Conservation (phyloP, 2,113 vertebrate species). For the Haplochromis burtoni region DNA sequence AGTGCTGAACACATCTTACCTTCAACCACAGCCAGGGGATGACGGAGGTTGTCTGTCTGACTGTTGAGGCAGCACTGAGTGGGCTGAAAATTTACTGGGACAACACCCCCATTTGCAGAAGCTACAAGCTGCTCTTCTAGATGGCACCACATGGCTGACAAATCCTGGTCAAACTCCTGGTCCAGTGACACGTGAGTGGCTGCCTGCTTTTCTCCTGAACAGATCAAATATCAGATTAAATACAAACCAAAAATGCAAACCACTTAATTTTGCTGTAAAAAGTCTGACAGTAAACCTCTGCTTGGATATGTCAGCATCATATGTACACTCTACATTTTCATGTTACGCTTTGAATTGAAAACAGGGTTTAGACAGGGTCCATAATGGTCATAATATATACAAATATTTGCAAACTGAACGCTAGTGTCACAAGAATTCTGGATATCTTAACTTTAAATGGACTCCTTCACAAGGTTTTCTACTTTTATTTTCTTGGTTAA, state of each 20-base stretch:
- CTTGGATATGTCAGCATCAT: background rate
- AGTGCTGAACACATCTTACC: conserved; percentile 64
- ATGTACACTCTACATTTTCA: background rate
- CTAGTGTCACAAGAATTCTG: background rate
- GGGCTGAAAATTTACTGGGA: conserved; percentile 81
- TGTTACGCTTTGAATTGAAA: background rate
- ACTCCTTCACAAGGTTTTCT: background rate
- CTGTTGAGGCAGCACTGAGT: conserved; percentile 89
- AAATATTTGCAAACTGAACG: background rate
- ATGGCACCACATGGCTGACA: conserved; percentile 85
- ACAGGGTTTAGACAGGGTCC: background rate
- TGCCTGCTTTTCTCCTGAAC: conserved; percentile 92
- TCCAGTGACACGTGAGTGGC: conserved; percentile 92
- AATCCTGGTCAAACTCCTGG: conserved; percentile 89
- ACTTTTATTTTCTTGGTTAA: background rate
- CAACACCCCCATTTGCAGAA: conserved; percentile 75
- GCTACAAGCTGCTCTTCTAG: conserved; percentile 89
- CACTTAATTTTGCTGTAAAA: background rate
- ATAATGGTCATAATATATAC: background rate
- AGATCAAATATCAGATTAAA: background rate
- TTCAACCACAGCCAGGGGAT: conserved; percentile 86
- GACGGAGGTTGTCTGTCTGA: conserved; percentile 87
- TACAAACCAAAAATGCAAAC: background rate
- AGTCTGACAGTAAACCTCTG: background rate
- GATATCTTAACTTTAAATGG: background rate